Percentiles rank a stretch among this genome's conserved stretches.
Evolutionary conservation across 2,888 invertebrate genomes (phyloP).

Genomic region (Empis livida): DNA sequence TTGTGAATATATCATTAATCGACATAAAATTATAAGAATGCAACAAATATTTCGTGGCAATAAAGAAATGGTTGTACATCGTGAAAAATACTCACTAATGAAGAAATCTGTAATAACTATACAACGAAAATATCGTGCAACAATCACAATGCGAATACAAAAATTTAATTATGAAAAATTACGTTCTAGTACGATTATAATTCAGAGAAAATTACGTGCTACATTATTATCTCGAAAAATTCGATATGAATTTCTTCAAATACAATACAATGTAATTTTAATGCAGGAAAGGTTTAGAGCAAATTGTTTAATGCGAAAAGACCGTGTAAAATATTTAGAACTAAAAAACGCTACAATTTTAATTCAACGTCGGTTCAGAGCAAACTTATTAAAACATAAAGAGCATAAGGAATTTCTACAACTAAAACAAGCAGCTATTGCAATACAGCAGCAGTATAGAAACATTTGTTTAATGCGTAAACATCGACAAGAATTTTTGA

Average conservation of each 20-base stretch:
- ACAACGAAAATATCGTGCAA: slow-evolving; percentile 21
- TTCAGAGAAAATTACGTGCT: slow-evolving; percentile 31
- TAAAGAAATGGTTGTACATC: slow-evolving; percentile 14
- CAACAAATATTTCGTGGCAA: slow-evolving; percentile 24
- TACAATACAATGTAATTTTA: slow-evolving; percentile 17
- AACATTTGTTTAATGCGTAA: slow-evolving; percentile 23
- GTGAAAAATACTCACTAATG: slow-evolving; percentile 10
- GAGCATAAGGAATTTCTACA: slow-evolving; percentile 12
- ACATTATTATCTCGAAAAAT: slow-evolving; percentile 19
- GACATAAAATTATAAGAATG: slow-evolving; percentile 31
- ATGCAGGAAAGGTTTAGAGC: slow-evolving; percentile 27
- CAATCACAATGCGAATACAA: slow-evolving; percentile 17
- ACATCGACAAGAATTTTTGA: slow-evolving; percentile 15
- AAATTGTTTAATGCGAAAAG: slow-evolving; percentile 19
- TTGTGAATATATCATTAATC: slow-evolving; percentile 15
- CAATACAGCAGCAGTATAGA: slow-evolving; percentile 26
- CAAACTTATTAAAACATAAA: slow-evolving; percentile 11
- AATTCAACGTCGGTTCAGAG: slow-evolving; percentile 31
- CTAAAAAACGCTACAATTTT: slow-evolving; percentile 16
- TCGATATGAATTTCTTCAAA: slow-evolving; percentile 20
- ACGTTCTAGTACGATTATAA: slow-evolving; percentile 18
- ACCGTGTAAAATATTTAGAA: slow-evolving; percentile 16
- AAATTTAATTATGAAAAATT: slow-evolving; percentile 20
- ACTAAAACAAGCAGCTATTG: slow-evolving; percentile 19
- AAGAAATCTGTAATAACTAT: slow-evolving; percentile 12